Evolutionary conservation across 2,797 vertebrate species (phyloP).

Genomic region (Odontamblyopus rebecca): DNA sequence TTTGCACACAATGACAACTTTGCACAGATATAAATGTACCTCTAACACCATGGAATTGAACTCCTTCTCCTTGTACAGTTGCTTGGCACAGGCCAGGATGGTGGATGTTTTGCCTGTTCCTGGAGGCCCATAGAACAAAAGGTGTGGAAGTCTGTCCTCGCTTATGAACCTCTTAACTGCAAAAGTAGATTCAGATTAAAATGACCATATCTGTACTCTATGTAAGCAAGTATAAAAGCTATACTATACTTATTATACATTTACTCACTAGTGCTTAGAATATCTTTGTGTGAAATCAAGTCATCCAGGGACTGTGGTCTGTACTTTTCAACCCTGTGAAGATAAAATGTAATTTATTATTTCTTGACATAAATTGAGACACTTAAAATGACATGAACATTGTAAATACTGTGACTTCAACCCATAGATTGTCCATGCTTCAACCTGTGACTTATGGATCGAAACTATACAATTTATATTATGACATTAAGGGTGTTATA

Average conservation of each 20-base stretch:
- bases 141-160: constrained; percentile 90
- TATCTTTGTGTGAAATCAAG: constrained; percentile 92
- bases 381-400: background rate
- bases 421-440: no score
- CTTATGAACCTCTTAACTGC: constrained; percentile 93
- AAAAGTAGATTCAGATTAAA: background rate
- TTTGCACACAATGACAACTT: no score
- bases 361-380: background rate
- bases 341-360: background rate
- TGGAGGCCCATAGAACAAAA: constrained; percentile 94
- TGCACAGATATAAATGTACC: constrained; percentile 65
- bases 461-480: background rate
- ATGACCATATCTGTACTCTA: background rate
- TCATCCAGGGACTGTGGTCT: constrained; percentile 90
- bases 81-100: constrained; percentile 90
- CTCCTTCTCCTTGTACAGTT: constrained; percentile 91
- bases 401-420: background rate
- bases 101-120: constrained; percentile 97
- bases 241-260: background rate
- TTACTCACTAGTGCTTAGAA: constrained; percentile 90
- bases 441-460: background rate
- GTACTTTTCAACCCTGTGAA: constrained; percentile 94
- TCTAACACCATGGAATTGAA: constrained; percentile 96
- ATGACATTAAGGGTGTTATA: background rate
- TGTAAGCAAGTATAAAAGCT: background rate